Evolutionary conservation across 2,888 invertebrate genomes (phyloP), one percentile per base, ranked within the genome.

Genomic region (Zygothrica quintamaculata): DNA sequence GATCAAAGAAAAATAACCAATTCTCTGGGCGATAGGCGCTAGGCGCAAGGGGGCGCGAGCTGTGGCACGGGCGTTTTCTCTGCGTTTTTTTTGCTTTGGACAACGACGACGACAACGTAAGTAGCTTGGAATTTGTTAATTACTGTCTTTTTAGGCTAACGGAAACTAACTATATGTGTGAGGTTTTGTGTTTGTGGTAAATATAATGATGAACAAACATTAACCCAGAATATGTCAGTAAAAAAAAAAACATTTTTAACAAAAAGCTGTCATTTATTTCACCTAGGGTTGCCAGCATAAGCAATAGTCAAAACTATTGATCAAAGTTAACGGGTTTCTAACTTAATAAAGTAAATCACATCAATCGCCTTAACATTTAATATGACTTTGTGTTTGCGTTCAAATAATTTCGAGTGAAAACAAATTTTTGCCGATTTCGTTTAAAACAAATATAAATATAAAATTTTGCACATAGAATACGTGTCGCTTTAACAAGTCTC

Each of bases 101-200:
- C 87, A 87, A 80, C 80, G 87, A 80, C 87, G 87, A 80, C 80
- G 67, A 71, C 74, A 84, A 87, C 87, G 80, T 80, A 81, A 80
- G 80, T 80, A 65, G 66, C 33, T 77, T 80, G 70, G 70, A 74
- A 74, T 80, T 80, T 65, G 40, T 67, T 84, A 77, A 84, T 74
- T 77, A 44, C 52, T 44, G 42, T 57, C 13, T 13, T 40, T 62
- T 36, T 40, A 18, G 25, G 37, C 34, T 29, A 16, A 62, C 11
- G 33, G 36, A 59, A 60, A 67, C 29, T 11, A 46, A 37, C 39
- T 44, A 4, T 16, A 9, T 22, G 22, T 31, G 5, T 40, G 5
- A 1, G 9, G 29, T 43, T 51, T 22, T 71, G 44, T 33, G 57
- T 68, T 52, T 66, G 66, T 75, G 59, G 62, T 51, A 69, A 47